A percentile compares a stretch with the other conserved stretches of the same genome.
phyloP scores from a whole-genome alignment of 2,797 vertebrate genomes.

The Limosa lapponica region DNA sequence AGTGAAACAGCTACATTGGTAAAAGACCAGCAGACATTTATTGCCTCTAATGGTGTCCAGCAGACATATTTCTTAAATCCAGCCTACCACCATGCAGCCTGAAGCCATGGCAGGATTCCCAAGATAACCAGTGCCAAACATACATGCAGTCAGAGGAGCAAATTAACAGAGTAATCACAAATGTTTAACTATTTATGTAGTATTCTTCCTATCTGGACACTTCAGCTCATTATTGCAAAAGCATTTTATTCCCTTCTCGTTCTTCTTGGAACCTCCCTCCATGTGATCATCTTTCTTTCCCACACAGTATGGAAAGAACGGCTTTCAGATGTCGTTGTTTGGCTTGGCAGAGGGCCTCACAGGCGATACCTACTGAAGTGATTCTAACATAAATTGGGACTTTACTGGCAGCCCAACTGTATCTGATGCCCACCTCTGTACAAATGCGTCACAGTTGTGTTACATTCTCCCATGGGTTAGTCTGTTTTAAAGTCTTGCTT shows the following conservation, averaged over 20 bases:
- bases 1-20: not conserved
- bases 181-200: not conserved
- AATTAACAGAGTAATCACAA: not conserved
- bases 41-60: not conserved
- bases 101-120: not conserved
- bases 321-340: slow-evolving; percentile 8
- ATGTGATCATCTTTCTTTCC: not conserved
- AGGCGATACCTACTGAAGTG: not conserved
- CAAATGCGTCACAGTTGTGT: not conserved
- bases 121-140: not conserved
- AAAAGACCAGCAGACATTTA: not conserved
- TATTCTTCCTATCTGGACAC: not conserved
- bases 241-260: not conserved
- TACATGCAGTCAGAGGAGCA: not conserved
- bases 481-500: not conserved
- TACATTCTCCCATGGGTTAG: not conserved
- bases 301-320: not conserved
- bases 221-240: not conserved
- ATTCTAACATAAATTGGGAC: not conserved
- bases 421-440: not conserved
- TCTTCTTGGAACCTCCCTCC: not conserved
- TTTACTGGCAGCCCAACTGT: not conserved
- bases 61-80: not conserved
- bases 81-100: not conserved
- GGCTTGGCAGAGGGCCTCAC: not conserved